These are phyloP conservation scores for Drosophila azteca DNA, from an alignment of 1,140 invertebrate species.

Conservation along the genomic window DNA sequence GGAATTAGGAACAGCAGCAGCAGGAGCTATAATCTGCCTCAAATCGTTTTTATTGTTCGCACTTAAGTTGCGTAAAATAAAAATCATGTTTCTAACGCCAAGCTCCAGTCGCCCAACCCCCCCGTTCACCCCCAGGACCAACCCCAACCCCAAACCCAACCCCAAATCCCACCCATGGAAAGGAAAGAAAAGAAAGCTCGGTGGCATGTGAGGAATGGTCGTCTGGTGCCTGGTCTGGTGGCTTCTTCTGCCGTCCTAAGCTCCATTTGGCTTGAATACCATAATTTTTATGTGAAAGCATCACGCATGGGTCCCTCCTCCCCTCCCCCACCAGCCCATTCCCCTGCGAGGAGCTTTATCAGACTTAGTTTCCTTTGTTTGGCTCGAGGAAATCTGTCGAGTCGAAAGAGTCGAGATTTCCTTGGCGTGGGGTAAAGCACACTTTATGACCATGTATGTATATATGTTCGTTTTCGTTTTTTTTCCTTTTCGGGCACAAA, in stretches of 20 bases:
- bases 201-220: slow-evolving; percentile 41
- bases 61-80: slow-evolving; percentile 83
- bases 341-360: slow-evolving; percentile 49
- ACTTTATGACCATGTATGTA: slow-evolving; percentile 72
- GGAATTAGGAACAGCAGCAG: too few species aligned
- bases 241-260: slow-evolving; percentile 50
- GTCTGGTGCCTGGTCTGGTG: slow-evolving; percentile 6
- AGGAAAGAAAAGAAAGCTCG: slow-evolving; percentile 9
- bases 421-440: neutral
- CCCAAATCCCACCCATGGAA: neutral
- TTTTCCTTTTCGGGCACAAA: slow-evolving; percentile 54
- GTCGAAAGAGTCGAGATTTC: slow-evolving; percentile 8
- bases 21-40: slow-evolving; percentile 74
- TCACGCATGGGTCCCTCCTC: slow-evolving; percentile 63
- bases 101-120: slow-evolving; percentile 18
- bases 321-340: neutral
- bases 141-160: neutral
- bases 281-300: slow-evolving; percentile 82
- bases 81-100: slow-evolving; percentile 82
- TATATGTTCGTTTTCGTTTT: slow-evolving; percentile 21
- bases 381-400: slow-evolving; percentile 60
- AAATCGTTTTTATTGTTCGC: slow-evolving; percentile 83
- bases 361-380: slow-evolving; percentile 65
- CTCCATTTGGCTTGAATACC: slow-evolving; percentile 79
- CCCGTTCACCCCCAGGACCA: neutral